phyloP scores from a whole-genome alignment of 37 sponge, comb jelly and placozoan genomes.

The Mnemiopsis leidyi region DNA sequence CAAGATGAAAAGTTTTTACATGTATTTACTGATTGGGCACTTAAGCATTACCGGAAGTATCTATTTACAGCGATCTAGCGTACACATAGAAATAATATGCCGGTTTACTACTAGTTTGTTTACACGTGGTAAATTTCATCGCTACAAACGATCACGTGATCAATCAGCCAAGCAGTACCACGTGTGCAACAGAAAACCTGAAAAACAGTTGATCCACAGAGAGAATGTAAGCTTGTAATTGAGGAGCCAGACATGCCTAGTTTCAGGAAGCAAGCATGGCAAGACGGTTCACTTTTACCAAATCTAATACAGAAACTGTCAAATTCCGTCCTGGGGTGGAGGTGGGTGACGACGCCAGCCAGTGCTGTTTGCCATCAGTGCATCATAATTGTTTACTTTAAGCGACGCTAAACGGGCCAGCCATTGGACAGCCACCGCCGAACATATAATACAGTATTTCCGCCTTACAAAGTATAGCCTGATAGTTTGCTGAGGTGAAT shows the following conservation, averaged over 20 bases:
- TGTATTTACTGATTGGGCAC: not conserved
- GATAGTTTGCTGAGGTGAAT: not conserved
- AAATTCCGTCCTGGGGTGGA: not conserved
- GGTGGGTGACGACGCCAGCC: not conserved
- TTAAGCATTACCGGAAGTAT: not conserved
- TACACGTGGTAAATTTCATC: not conserved
- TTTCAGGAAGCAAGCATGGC: not conserved
- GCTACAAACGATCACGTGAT: not conserved
- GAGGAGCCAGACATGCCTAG: not conserved
- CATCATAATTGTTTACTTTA: not conserved
- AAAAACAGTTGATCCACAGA: not conserved
- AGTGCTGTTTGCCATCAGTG: not conserved
- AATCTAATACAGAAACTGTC: not conserved
- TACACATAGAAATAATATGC: not conserved
- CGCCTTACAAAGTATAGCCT: not conserved
- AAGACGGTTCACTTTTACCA: not conserved
- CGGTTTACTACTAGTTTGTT: not conserved
- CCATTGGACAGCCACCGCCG: not conserved
- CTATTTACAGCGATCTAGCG: not conserved
- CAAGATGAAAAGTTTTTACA: no score
- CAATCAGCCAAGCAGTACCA: not conserved
- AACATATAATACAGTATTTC: slow-evolving; percentile 42
- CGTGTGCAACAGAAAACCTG: not conserved
- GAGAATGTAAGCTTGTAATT: not conserved
- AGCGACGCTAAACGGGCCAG: not conserved